Evolutionary conservation across 1,140 invertebrate genomes (phyloP), one percentile per base, ranked within the genome.

Genomic region (Cydia splendana): DNA sequence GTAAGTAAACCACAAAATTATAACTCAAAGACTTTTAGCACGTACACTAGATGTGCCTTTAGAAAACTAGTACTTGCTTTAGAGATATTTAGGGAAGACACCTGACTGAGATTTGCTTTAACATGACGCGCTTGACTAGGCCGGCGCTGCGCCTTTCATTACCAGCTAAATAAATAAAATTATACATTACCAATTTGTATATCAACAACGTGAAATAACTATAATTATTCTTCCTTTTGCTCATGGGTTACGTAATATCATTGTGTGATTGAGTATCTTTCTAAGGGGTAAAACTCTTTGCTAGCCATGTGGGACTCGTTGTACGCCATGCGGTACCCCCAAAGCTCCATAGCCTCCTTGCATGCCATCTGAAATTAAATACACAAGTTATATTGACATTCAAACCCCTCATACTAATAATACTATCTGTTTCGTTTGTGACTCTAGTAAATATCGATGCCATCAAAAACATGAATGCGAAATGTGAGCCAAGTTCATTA

Each of bases 311-410:
- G 92, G 1, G 88, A 89, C 62, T 92, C 92, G 81, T 94, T 94
- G 75, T 93, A 86, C 0, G 94, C 94, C 78, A 92, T 88, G 18
- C 90, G 90, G 81, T 98, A 98, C n/a, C 97, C 97, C 97, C 97
- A 98, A 51, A 96, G 85, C 74, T 94, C 93, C 96, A 98, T 97
- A 0, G 97, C 96, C 78, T 95, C 93, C 73, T 92, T 93, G 86
- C 97, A 98, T 0, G 92, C 93, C 79, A 94, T 91, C 92, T 97
- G 88, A 62, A 88, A 92, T 24, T 20, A 62, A 18, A 24, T 15
- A 48, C 45, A 48, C 45, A 48, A 4, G 45, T 48, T 48, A 48
- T 48, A 15, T 48, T 48, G 45, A 13, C 13, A 15, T 48, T 48
- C 45, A 48, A 42, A 42, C 38, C 2, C 38, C 1, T 15, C 45